A percentile compares a stretch with the other conserved stretches of the same genome.
These are phyloP conservation scores for Xestoiulus laeticollis DNA, from an alignment of 2,888 invertebrate genomes.

Conservation along the genomic window DNA sequence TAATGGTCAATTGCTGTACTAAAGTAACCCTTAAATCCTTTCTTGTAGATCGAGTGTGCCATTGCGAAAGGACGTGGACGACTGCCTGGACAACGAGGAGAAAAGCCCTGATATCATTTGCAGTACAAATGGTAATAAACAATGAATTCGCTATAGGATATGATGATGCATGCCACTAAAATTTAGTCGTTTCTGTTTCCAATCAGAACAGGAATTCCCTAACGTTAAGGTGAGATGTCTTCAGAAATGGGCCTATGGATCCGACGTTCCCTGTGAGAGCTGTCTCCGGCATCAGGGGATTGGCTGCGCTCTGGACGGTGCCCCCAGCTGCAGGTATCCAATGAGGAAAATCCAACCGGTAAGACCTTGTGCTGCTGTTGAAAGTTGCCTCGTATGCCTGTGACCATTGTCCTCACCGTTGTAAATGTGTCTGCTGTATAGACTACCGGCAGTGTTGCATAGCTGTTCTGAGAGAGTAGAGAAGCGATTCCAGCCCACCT, in stretches of 20 bases:
- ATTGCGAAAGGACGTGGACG: conserved; percentile 54
- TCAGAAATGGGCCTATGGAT: conserved; percentile 53
- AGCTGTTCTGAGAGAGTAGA: not conserved
- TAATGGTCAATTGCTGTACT: too few relatives aligned
- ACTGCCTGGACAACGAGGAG: conserved; percentile 66
- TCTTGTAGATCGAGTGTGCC: conserved; percentile 54
- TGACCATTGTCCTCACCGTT: not conserved
- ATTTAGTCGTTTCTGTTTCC: not conserved
- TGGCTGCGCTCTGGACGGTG: not conserved
- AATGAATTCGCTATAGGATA: not conserved
- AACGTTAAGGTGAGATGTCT: conserved; percentile 54
- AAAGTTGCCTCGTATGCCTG: conserved; percentile 1
- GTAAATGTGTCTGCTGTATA: not conserved
- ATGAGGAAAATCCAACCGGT: conserved; percentile 53
- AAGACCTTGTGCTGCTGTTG: not conserved
- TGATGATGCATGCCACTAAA: not conserved
- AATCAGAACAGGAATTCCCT: conserved; percentile 54
- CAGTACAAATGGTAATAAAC: conserved; percentile 65
- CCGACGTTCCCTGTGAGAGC: conserved; percentile 50
- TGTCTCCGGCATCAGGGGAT: conserved; percentile 48
- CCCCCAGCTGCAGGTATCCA: conserved; percentile 47
- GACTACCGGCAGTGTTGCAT: conserved; percentile 15
- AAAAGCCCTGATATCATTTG: conserved; percentile 72
- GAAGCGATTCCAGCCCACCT: not conserved
- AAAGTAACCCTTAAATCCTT: not conserved